Conservation (phyloP, 1,140 invertebrate genomes). For the Caenorhabditis inopinata region DNA sequence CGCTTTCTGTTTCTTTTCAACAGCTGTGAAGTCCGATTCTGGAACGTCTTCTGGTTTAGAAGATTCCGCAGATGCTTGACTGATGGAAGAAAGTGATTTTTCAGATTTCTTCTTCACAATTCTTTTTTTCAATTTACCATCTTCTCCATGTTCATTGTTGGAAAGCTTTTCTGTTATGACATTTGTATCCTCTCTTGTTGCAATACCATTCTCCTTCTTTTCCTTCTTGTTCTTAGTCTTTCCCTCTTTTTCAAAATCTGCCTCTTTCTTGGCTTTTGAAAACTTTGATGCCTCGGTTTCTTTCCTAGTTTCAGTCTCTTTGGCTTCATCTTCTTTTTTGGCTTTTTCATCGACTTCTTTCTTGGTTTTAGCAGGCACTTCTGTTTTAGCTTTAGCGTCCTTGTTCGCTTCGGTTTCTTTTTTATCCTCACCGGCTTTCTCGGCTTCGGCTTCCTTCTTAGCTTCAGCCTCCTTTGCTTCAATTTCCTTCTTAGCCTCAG, state of each 20-base stretch:
- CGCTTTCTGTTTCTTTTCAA: not conserved
- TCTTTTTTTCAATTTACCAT: conserved; percentile 25
- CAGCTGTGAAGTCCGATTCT: not conserved
- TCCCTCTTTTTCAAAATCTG: too few species aligned
- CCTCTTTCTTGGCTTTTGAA: not conserved
- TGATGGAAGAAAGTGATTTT: not conserved
- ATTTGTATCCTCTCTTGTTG: not conserved
- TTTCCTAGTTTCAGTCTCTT: not conserved
- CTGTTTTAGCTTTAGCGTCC: not conserved
- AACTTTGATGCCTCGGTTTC: not conserved
- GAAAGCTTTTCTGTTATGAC: not conserved
- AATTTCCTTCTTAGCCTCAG: not conserved
- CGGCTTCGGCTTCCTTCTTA: not conserved
- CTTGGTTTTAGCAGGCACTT: not conserved
- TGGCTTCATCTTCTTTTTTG: not conserved
- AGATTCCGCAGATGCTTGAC: not conserved
- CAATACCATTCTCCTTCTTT: not conserved
- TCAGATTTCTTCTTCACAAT: conserved; percentile 7
- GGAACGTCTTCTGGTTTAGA: not conserved
- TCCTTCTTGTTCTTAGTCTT: too few species aligned
- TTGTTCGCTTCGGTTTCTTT: not conserved
- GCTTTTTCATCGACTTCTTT: not conserved
- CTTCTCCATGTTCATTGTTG: too few species aligned
- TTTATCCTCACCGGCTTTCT: not conserved
- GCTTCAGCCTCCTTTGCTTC: too few species aligned